These are phyloP conservation scores for Danio tinwini DNA, from an alignment of 2,797 vertebrate species.

Conservation along the genomic window DNA sequence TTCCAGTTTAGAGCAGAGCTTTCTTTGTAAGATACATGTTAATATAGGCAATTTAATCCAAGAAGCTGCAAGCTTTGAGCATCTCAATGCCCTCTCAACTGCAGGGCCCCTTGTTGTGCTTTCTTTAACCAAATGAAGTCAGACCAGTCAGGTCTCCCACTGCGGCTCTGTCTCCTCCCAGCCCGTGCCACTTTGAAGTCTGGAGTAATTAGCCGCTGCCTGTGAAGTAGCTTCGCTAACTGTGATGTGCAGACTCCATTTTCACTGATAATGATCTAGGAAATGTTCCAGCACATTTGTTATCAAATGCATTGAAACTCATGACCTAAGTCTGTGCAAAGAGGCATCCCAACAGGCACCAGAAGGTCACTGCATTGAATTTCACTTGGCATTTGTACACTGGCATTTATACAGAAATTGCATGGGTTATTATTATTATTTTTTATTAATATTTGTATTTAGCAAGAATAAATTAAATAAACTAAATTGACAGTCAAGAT, in stretches of 20 bases:
- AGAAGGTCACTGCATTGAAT: constrained; percentile 24
- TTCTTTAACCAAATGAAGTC: constrained; percentile 52
- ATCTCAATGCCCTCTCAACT: constrained; percentile 43
- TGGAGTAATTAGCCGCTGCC: constrained; percentile 59
- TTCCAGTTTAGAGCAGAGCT: constrained; percentile 17
- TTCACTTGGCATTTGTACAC: not conserved
- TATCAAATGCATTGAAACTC: constrained; percentile 49
- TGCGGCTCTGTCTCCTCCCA: constrained; percentile 47
- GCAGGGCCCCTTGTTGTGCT: constrained; percentile 28
- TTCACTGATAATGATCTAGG: constrained; percentile 55
- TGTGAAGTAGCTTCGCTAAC: constrained; percentile 52
- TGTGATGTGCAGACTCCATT: constrained; percentile 44
- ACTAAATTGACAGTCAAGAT: not conserved
- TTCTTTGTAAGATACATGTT: constrained; percentile 36
- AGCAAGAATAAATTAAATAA: not conserved
- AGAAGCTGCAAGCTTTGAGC: constrained; percentile 36
- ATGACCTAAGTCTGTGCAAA: constrained; percentile 21
- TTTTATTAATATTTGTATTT: not conserved
- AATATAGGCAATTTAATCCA: constrained; percentile 46
- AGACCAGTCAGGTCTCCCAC: constrained; percentile 46
- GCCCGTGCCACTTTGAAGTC: constrained; percentile 56
- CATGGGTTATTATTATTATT: not conserved
- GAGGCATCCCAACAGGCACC: not conserved
- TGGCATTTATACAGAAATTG: not conserved
- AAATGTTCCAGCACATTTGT: constrained; percentile 56